A percentile compares a stretch with the other conserved stretches of the same genome.
Evolutionary conservation across 2,797 vertebrate species (phyloP).

Genomic region (Leucoraja ocellata): DNA sequence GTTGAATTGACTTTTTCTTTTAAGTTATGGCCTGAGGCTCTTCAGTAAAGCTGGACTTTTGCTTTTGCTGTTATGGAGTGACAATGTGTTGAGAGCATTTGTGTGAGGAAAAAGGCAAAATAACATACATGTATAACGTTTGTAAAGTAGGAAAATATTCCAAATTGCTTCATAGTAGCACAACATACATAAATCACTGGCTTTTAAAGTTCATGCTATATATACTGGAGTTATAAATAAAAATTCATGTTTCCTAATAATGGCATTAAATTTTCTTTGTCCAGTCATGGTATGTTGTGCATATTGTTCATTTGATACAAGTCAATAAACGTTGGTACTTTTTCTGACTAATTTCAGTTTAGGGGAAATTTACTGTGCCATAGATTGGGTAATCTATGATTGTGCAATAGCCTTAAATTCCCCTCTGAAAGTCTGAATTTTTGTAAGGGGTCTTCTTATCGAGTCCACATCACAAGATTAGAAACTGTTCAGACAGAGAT

Average conservation of each 20-base stretch:
- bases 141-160: neutral
- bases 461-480: too few relatives aligned
- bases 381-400: neutral
- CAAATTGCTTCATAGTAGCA: too few relatives aligned
- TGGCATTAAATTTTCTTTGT: neutral
- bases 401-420: neutral
- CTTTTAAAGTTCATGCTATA: neutral
- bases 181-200: neutral
- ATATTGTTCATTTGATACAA: neutral
- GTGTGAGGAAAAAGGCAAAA: neutral
- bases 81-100: neutral
- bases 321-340: neutral
- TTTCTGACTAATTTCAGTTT: neutral
- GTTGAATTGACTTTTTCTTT: neutral
- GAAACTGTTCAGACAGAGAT: too few relatives aligned
- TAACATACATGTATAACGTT: neutral
- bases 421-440: neutral
- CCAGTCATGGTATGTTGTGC: neutral
- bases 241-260: neutral
- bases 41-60: neutral
- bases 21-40: neutral
- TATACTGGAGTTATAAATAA: neutral
- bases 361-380: neutral
- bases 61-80: neutral
- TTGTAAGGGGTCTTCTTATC: neutral